Percentiles rank a stretch among this genome's conserved stretches.
These are phyloP conservation scores for Corythornis vintsioides DNA, from an alignment of 2,113 vertebrate species.

Conservation along the genomic window DNA sequence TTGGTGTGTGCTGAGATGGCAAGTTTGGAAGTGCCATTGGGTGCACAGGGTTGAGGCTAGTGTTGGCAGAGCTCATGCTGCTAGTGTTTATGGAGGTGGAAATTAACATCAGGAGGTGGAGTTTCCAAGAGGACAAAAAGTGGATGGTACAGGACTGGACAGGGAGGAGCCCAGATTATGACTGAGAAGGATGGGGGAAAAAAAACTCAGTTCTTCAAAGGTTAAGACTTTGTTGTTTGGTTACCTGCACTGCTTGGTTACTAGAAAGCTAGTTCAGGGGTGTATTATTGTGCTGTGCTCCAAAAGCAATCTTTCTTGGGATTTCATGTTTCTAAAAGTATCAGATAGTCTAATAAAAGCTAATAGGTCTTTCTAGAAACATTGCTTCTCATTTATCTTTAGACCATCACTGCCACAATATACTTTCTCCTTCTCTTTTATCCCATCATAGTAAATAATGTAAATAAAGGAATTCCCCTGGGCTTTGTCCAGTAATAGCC, in stretches of 20 bases:
- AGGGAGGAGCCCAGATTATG: not conserved
- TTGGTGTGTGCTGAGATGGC: not conserved
- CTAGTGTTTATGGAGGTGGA: not conserved
- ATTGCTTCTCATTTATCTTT: not conserved
- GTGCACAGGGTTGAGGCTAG: not conserved
- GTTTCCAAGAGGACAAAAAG: not conserved
- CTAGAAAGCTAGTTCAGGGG: not conserved
- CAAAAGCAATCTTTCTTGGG: not conserved
- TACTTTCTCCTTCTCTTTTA: not conserved
- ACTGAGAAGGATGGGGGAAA: not conserved
- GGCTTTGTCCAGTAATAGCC: not conserved
- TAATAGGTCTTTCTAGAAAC: not conserved
- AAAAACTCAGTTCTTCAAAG: not conserved
- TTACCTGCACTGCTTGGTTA: not conserved
- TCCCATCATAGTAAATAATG: not conserved
- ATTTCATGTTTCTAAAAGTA: not conserved
- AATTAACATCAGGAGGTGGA: not conserved
- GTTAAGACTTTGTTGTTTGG: not conserved
- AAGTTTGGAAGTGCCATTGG: not conserved
- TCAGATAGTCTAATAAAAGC: not conserved
- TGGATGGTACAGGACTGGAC: not conserved
- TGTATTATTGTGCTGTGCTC: not conserved
- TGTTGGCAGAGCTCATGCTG: not conserved
- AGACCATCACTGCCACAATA: not conserved
- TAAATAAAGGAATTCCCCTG: not conserved